These are phyloP conservation scores for Ictalurus punctatus DNA, from an alignment of 2,113 vertebrate species.

Conservation along the genomic window DNA sequence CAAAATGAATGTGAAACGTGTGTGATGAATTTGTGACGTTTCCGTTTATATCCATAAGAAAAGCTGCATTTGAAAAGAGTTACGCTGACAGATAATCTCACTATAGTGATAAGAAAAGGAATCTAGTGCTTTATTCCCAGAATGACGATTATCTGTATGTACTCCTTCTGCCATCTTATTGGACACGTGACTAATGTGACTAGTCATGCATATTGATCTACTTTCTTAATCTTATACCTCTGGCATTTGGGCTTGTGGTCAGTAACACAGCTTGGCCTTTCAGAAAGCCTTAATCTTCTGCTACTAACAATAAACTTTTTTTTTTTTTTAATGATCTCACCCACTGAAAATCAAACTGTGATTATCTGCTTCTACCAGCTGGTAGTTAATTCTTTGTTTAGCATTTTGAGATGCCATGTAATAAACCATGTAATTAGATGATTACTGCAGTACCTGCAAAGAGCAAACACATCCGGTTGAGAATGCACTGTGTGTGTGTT, in stretches of 20 bases:
- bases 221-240: too few species aligned
- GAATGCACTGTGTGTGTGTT: too few species aligned
- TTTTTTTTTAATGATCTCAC: too few species aligned
- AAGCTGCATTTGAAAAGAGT: background rate
- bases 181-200: too few species aligned
- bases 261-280: too few species aligned
- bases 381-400: background rate
- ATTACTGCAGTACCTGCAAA: background rate
- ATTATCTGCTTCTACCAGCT: background rate
- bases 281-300: too few species aligned
- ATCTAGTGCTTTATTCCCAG: background rate
- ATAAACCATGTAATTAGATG: background rate
- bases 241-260: too few species aligned
- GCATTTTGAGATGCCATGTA: background rate
- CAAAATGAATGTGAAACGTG: too few species aligned
- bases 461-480: background rate
- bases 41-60: background rate
- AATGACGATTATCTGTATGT: background rate
- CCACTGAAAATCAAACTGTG: background rate
- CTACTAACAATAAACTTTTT: too few species aligned
- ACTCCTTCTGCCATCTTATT: background rate
- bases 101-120: background rate
- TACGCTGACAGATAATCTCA: background rate
- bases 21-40: too few species aligned
- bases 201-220: too few species aligned